Percentiles rank a stretch among this genome's conserved stretches.
These are phyloP conservation scores for Strix uralensis DNA, from an alignment of 2,113 vertebrate species.

Conservation along the genomic window DNA sequence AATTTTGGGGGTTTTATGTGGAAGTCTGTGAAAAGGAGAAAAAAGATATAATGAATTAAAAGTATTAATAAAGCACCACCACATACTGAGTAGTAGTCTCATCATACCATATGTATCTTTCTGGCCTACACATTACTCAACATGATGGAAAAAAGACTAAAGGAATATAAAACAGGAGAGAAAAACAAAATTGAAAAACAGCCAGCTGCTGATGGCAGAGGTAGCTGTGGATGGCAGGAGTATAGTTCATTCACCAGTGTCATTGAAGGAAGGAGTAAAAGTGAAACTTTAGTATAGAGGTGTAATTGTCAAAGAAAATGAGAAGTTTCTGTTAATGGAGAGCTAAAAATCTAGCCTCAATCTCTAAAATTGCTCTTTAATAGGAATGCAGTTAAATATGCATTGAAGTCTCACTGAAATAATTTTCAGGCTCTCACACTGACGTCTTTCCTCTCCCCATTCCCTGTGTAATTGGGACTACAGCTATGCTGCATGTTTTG, in stretches of 20 bases:
- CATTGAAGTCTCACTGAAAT: neutral
- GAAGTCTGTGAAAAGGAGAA: neutral
- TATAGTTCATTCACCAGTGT: neutral
- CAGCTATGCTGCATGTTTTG: neutral
- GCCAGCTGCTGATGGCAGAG: neutral
- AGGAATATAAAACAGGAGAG: neutral
- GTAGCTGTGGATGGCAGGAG: neutral
- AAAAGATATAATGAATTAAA: neutral
- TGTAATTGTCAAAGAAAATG: neutral
- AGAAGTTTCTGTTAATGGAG: neutral
- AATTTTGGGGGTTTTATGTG: neutral
- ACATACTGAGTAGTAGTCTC: neutral
- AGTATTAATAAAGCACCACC: neutral
- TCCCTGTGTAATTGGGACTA: neutral
- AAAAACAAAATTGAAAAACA: slow-evolving; percentile 17
- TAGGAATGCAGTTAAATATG: neutral
- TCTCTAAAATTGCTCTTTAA: neutral
- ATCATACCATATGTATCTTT: neutral
- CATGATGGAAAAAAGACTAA: slow-evolving; percentile 10
- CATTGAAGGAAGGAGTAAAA: neutral
- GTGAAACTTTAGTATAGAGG: neutral
- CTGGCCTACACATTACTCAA: neutral
- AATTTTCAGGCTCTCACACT: neutral
- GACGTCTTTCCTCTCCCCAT: neutral
- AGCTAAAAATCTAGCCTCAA: neutral